A percentile compares a stretch with the other conserved stretches of the same genome.
phyloP scores from a whole-genome alignment of 2,113 vertebrate genomes.

The Ondatra zibethicus region DNA sequence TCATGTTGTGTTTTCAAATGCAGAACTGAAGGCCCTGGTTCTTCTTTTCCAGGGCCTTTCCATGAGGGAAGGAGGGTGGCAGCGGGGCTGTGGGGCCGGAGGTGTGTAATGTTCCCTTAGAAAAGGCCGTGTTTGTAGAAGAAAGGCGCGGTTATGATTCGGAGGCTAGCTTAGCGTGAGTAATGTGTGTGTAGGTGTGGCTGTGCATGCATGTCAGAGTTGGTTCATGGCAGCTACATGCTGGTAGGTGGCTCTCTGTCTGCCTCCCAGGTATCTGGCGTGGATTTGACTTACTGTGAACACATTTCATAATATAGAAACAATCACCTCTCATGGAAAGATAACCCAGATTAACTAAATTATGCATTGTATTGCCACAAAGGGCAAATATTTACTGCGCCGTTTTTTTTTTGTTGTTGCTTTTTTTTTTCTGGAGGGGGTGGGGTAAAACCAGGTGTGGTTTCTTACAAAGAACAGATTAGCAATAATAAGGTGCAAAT shows the following conservation, averaged over 20 bases:
- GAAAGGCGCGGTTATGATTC: conserved; percentile 88
- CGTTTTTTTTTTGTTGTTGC: conserved; percentile 50
- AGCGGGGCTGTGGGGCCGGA: neutral
- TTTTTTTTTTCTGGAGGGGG: neutral
- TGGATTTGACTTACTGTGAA: conserved; percentile 89
- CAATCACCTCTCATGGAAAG: conserved; percentile 94
- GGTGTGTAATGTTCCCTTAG: conserved; percentile 85
- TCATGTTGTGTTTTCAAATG: neutral
- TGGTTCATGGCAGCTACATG: conserved; percentile 85
- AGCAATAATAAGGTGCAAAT: conserved; percentile 94
- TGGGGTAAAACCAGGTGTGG: conserved; percentile 95
- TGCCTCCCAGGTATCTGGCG: conserved; percentile 91
- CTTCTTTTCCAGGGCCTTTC: conserved; percentile 69
- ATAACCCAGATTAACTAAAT: conserved; percentile 94
- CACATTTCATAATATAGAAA: conserved; percentile 93
- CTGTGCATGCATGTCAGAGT: conserved; percentile 81
- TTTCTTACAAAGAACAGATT: conserved; percentile 96
- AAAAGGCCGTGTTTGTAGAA: conserved; percentile 90
- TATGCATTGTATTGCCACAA: conserved; percentile 94
- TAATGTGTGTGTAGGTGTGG: conserved; percentile 86
- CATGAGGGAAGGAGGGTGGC: neutral
- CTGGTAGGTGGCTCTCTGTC: conserved; percentile 86
- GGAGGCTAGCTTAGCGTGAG: conserved; percentile 87
- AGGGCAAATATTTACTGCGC: conserved; percentile 93
- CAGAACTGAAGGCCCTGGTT: conserved; percentile 39